Conservation (phyloP, 2,797 vertebrate genomes). For the Pantherophis vulpinus region DNA sequence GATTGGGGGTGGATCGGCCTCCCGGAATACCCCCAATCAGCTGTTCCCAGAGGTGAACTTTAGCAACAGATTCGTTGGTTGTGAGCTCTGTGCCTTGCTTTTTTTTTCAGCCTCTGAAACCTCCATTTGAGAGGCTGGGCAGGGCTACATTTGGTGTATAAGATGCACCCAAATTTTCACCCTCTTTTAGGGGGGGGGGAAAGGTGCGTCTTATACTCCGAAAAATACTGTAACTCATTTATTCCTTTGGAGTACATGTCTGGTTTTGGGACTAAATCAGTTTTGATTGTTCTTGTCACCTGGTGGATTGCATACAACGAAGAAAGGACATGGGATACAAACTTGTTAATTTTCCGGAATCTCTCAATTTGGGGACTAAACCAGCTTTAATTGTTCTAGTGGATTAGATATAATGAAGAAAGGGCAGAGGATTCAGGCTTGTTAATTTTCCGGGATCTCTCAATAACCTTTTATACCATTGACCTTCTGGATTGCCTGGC, state of each 20-base stretch:
- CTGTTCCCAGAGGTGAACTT: too few species aligned
- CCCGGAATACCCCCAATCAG: too few species aligned
- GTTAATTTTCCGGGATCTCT: neutral
- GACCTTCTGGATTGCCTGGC: neutral
- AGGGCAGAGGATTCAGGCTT: neutral
- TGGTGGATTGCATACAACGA: neutral
- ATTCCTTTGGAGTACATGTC: neutral
- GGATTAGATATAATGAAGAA: neutral
- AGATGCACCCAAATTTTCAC: too few species aligned
- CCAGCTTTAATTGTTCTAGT: neutral
- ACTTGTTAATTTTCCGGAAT: neutral
- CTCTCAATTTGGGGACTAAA: neutral
- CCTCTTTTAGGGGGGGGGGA: too few species aligned
- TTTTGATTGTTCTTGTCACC: neutral
- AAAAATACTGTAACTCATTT: neutral
- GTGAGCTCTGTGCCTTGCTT: too few species aligned
- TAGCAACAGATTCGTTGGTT: too few species aligned
- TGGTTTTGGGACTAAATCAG: neutral
- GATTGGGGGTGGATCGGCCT: too few species aligned
- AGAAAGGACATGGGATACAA: neutral
- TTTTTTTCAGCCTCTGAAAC: too few species aligned
- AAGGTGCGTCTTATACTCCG: neutral
- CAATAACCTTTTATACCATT: neutral
- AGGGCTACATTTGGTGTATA: too few species aligned
- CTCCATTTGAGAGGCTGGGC: too few species aligned